Percentiles rank a stretch among this genome's conserved stretches.
These are phyloP conservation scores for Eristalinus sepulchralis DNA, from an alignment of 2,888 invertebrate genomes.

Conservation along the genomic window DNA sequence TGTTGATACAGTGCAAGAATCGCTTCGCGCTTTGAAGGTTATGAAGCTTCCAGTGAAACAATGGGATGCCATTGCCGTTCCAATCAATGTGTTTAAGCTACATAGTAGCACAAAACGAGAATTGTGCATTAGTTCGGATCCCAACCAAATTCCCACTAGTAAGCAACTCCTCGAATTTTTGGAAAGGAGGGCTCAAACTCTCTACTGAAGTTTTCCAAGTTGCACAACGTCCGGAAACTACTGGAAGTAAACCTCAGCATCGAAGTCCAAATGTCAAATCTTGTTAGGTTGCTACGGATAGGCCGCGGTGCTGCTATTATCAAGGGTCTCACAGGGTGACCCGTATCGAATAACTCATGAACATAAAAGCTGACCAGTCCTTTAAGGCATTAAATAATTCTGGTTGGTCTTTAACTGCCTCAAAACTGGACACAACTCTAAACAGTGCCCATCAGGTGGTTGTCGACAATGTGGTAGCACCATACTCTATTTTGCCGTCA, in stretches of 20 bases:
- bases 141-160: not conserved
- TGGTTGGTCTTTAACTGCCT: not conserved
- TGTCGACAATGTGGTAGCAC: slow-evolving; percentile 22
- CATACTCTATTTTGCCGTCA: slow-evolving; percentile 12
- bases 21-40: slow-evolving; percentile 38
- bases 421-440: not conserved
- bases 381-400: not conserved
- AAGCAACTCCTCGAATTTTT: not conserved
- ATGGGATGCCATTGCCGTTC: slow-evolving; percentile 48
- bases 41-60: slow-evolving; percentile 40
- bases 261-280: not conserved
- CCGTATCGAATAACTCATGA: not conserved
- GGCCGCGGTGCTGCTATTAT: slow-evolving; percentile 1
- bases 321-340: slow-evolving; percentile 28
- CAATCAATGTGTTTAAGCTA: slow-evolving; percentile 23
- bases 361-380: slow-evolving; percentile 5
- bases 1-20: slow-evolving; percentile 46
- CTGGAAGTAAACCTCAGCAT: too few relatives aligned
- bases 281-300: not conserved
- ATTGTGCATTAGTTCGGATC: slow-evolving; percentile 17
- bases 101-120: slow-evolving; percentile 15
- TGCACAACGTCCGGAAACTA: not conserved
- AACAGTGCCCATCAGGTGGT: slow-evolving; percentile 18
- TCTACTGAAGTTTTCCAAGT: slow-evolving; percentile 4
- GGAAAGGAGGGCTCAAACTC: slow-evolving; percentile 13